A percentile compares a stretch with the other conserved stretches of the same genome.
Evolutionary conservation across 2,797 vertebrate species (phyloP).

Genomic region (Notamacropus eugenii): DNA sequence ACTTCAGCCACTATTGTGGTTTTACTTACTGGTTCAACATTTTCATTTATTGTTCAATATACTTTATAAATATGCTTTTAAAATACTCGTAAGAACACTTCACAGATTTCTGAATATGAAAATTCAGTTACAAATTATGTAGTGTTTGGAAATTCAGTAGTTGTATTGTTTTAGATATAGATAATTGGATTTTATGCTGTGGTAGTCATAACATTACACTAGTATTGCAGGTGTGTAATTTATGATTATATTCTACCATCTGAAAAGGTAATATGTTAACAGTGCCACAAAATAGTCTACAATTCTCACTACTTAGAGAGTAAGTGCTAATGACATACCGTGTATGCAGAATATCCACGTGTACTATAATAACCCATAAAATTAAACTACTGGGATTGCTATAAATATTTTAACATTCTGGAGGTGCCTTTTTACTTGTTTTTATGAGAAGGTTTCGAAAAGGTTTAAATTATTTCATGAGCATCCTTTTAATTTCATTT

Average conservation of each 20-base stretch:
- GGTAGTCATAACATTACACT: conserved; percentile 47
- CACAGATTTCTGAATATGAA: conserved; percentile 69
- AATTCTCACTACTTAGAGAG: conserved; percentile 53
- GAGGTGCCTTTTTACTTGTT: conserved; percentile 84
- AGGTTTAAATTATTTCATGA: conserved; percentile 74
- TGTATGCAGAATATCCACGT: conserved; percentile 62
- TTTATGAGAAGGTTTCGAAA: conserved; percentile 65
- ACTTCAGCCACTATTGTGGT: conserved; percentile 75
- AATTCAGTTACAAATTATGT: conserved; percentile 69
- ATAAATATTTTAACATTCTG: conserved; percentile 80
- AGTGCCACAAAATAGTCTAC: conserved; percentile 69
- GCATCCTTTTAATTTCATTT: conserved; percentile 72
- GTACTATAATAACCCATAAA: conserved; percentile 57
- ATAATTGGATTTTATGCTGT: conserved; percentile 73
- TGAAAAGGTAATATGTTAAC: conserved; percentile 11
- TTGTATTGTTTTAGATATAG: conserved; percentile 53
- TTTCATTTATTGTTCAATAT: conserved; percentile 77
- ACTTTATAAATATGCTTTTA: conserved; percentile 68
- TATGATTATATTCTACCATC: conserved; percentile 19
- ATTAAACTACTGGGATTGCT: conserved; percentile 69
- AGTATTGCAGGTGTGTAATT: conserved; percentile 40
- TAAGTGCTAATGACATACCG: conserved; percentile 73
- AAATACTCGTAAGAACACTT: conserved; percentile 76
- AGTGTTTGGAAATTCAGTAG: conserved; percentile 66
- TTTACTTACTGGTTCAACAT: conserved; percentile 63